phyloP scores from a whole-genome alignment of 2,797 vertebrate species.

The Varecia variegata region DNA sequence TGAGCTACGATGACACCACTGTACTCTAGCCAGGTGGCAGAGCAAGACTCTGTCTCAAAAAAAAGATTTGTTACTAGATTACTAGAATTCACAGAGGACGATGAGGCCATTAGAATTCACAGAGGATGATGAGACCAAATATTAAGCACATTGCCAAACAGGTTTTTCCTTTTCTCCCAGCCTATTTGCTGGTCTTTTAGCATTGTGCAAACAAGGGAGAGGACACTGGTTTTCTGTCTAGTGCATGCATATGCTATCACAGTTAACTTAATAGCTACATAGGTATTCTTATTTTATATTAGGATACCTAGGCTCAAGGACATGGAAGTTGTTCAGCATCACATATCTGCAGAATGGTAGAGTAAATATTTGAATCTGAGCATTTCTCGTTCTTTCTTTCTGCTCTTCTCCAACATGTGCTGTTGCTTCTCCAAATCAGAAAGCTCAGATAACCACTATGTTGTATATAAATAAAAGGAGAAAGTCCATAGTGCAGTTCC shows the following conservation, averaged over 20 bases:
- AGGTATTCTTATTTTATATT: constrained; percentile 9
- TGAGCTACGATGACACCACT: not conserved
- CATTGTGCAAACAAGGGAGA: not conserved
- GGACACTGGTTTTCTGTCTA: not conserved
- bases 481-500: not conserved
- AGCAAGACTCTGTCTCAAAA: not conserved
- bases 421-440: not conserved
- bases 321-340: constrained; percentile 24
- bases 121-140: not conserved
- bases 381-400: not conserved
- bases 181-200: constrained; percentile 2
- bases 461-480: not conserved
- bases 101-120: not conserved
- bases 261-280: not conserved
- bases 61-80: not conserved
- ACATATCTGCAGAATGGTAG: not conserved
- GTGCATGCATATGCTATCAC: not conserved
- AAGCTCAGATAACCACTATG: not conserved
- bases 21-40: not conserved
- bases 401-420: not conserved
- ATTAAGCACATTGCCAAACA: constrained; percentile 26
- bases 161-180: not conserved
- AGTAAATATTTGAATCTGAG: not conserved
- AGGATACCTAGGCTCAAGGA: constrained; percentile 18
- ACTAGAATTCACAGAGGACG: not conserved